Conservation (phyloP, 1,140 invertebrate genomes). For the Caenorhabditis briggsae region DNA sequence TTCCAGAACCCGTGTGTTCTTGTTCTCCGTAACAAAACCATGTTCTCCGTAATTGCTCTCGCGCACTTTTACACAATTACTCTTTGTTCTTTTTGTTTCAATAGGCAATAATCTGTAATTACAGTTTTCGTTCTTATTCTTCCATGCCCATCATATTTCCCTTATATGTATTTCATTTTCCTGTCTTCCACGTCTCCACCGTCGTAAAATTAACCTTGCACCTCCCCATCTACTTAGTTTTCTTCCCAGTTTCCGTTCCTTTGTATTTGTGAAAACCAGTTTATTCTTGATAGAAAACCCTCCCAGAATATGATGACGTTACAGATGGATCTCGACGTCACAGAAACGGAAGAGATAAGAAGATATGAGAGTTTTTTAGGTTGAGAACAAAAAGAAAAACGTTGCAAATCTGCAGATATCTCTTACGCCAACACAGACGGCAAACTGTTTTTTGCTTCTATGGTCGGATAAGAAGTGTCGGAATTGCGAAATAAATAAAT, state of each 20-base stretch:
- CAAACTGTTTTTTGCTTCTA: conserved; percentile 8
- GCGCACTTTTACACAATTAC: no score
- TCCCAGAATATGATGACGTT: conserved; percentile 50
- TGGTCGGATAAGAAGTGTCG: background rate
- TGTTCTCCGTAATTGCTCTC: no score
- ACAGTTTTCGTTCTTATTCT: background rate
- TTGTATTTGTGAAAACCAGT: conserved; percentile 51
- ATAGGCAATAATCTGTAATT: conserved; percentile 34
- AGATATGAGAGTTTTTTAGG: background rate
- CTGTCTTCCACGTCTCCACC: conserved; percentile 5
- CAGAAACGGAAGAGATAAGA: background rate
- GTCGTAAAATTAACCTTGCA: conserved; percentile 43
- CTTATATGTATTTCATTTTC: conserved; percentile 34
- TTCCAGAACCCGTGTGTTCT: no score
- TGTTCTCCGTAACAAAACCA: background rate
- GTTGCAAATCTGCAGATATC: conserved; percentile 45
- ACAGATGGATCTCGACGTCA: background rate
- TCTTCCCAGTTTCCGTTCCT: conserved; percentile 36
- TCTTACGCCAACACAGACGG: background rate
- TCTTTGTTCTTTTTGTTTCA: background rate
- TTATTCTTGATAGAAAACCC: conserved; percentile 33
- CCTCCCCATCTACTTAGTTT: background rate
- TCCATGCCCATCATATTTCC: conserved; percentile 12
- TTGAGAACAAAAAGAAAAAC: background rate
- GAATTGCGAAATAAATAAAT: conserved; percentile 11